Base-by-base conservation (phyloP, 2,113 vertebrate species). In the Piprites chloris region DNA sequence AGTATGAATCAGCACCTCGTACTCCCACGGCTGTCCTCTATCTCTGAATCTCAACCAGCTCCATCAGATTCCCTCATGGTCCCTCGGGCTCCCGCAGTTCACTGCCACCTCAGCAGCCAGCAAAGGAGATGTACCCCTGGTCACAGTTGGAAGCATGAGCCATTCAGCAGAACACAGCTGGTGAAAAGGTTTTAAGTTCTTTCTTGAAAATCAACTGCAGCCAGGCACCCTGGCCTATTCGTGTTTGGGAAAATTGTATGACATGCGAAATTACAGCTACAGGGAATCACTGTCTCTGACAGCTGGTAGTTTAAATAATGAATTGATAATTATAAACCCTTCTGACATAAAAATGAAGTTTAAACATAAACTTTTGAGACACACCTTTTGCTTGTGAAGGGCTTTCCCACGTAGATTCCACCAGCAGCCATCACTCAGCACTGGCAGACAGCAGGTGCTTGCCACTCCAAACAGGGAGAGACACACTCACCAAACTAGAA, bases 221-320 rank as follows among this genome's bases (percentile, higher is more conserved):
- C 4, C 8, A 2, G 9, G 61, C 0, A 20, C 55, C 0, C 0
- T 13, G 79, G 90, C 75, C 72, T 74, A 22, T 26, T 13, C 30
- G 56, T 3, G 2, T 67, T 86, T 2, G 24, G 68, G 93, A 96
- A 93, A 92, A 77, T 10, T 35, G 66, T 47, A 55, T 47, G 85
- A 86, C 85, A 58, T 32, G 86, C 83, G 77, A 95, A 95, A 92
- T 66, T 46, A 79, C 89, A 87, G 92, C 96, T 72, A 81, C 55
- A 42, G 86, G 90, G 88, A 83, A 96, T 18, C 0, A 0, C 80
- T 62, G 73, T 12, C 83, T 90, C 88, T 96, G 95, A 96, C 94
- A 95, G 90, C 83, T 89, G 80, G 89, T 85, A 94, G 88, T 96
- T 95, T 95, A 93, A 97, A 94, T 94, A 96, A 96, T 92, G 83